Percentiles rank a stretch among this genome's conserved stretches.
These are phyloP conservation scores for Dryomyza anilis DNA, from an alignment of 2,888 invertebrate genomes.

Conservation along the genomic window DNA sequence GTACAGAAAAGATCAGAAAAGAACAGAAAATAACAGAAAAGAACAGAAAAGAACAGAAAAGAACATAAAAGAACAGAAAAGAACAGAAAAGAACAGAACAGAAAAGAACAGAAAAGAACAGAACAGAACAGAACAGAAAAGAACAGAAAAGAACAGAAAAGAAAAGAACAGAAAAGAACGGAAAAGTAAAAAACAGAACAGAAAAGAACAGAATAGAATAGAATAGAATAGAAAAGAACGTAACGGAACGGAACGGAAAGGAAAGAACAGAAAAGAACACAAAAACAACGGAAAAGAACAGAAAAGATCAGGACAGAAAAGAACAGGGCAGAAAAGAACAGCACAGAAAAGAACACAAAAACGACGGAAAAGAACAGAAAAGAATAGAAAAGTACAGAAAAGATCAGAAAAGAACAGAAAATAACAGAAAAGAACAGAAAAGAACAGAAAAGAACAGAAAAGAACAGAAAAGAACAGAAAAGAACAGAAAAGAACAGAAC, in stretches of 20 bases:
- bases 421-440: too few relatives aligned
- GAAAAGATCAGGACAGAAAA: not conserved
- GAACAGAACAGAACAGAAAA: too few relatives aligned
- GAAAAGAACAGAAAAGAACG: not conserved
- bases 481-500: not conserved
- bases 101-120: too few relatives aligned
- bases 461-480: not conserved
- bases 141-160: too few relatives aligned
- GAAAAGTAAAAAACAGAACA: not conserved
- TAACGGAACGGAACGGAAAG: not conserved
- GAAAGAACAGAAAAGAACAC: not conserved
- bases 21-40: too few relatives aligned
- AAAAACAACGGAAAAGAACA: not conserved
- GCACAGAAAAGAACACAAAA: not conserved
- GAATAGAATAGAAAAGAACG: not conserved
- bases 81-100: too few relatives aligned
- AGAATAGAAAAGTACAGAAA: not conserved
- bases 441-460: not conserved
- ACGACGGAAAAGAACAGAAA: not conserved
- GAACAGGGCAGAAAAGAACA: not conserved
- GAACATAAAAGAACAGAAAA: too few relatives aligned
- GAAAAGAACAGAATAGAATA: not conserved
- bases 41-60: too few relatives aligned
- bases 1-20: too few relatives aligned
- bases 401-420: too few relatives aligned